Evolutionary conservation across 2,797 vertebrate species (phyloP), one percentile per base, ranked within the genome.

Genomic region (Synanceia verrucosa): DNA sequence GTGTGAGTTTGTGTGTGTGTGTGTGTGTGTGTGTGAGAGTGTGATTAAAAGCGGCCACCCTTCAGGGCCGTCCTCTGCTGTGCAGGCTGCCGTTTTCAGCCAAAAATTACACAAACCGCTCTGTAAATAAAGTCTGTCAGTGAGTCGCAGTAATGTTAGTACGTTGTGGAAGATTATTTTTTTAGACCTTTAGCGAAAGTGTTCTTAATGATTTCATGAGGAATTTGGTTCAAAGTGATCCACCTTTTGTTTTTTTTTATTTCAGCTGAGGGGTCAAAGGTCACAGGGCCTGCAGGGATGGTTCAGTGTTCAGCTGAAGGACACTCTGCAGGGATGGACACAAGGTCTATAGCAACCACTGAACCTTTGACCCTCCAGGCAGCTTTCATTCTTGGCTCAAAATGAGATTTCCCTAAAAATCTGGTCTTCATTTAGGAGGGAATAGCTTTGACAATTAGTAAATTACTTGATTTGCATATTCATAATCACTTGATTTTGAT

Each of bases 381-480:
- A 3, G 33, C n/a, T 1, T 18, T 43, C 55, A 47, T 29, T 81
- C 73, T 57, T 21, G 34, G 16, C 62, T 56, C 24, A 37, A 44
- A 82, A 68, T 73, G 18, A 69, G 53, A 33, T 21, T 3, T 47
- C 60, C 18, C 3, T 5, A 31, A 4, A 31, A 68, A 64, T 52
- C 57, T 48, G 46, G 5, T 53, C 63, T 73, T 48, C 50, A 75
- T 70, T 75, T 31, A 3, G 33, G 34, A 66, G 29, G 69, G 71
- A 70, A 68, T 63, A 73, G 69, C 82, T 63, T 58, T 51, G 14
- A 70, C 86, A 82, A 87, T 86, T 82, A 85, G 76, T 59, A 80
- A 85, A 85, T 73, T 76, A 65, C 76, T 80, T 8, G 0, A 86
- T 89, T 81, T 88, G 77, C 84, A 85, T 88, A 77, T 85, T 84